A percentile compares a stretch with the other conserved stretches of the same genome.
phyloP scores from a whole-genome alignment of 2,888 invertebrate species.

The Harpalus rufipes region DNA sequence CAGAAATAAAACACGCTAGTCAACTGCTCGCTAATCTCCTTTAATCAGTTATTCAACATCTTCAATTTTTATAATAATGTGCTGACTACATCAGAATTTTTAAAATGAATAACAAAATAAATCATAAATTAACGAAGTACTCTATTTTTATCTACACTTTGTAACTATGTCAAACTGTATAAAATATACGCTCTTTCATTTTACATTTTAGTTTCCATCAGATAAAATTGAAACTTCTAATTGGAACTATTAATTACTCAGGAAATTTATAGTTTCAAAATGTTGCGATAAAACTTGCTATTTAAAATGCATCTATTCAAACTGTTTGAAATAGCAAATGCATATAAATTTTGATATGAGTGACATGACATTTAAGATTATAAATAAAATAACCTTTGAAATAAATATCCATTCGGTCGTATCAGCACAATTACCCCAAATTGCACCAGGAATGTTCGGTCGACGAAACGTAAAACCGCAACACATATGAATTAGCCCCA shows the following conservation, averaged over 20 bases:
- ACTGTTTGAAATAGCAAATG: not conserved
- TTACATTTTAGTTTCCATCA: not conserved
- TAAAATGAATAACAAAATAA: no score
- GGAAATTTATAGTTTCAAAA: not conserved
- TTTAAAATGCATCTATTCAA: not conserved
- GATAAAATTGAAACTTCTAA: not conserved
- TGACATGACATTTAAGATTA: not conserved
- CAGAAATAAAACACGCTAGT: no score
- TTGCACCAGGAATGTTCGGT: slow-evolving; percentile 39
- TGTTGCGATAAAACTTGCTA: not conserved
- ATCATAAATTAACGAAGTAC: no score
- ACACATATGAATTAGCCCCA: slow-evolving; percentile 61
- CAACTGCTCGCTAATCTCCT: no score
- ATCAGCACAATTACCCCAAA: slow-evolving; percentile 46
- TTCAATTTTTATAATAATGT: no score
- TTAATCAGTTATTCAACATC: no score
- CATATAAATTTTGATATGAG: not conserved
- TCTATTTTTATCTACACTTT: not conserved
- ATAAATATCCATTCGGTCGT: slow-evolving; percentile 8
- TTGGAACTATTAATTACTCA: not conserved
- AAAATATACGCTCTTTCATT: not conserved
- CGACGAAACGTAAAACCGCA: slow-evolving; percentile 57
- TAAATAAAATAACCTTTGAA: not conserved
- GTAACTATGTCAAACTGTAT: not conserved
- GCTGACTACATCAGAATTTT: no score